Evolutionary conservation across 2,888 invertebrate species (phyloP), one percentile per base, ranked within the genome.

Genomic region (Epsilonema sp.): DNA sequence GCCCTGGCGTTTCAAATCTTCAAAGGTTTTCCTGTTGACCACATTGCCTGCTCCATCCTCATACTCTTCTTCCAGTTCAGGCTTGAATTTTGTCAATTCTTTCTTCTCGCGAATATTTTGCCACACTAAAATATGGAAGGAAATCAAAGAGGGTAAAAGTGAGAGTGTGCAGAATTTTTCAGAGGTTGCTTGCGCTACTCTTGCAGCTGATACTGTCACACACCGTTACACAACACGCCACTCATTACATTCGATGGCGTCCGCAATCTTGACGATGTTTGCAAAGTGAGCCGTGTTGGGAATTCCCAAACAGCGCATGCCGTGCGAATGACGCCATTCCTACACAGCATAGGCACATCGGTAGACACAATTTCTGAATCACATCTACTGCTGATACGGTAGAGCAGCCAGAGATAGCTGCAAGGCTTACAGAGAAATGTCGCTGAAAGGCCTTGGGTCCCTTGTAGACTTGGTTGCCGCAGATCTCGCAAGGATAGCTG

Each of bases 241-340:
- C 21, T n/a, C 16, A 8, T 76, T 71, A 82, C 82, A 70, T 37
- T 87, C 85, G 43, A 94, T 74, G 0, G 94, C 94, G 67, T 94
- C 94, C 67, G 92, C 92, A 58, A 94, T 94, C 65, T 89, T 86
- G 1, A 94, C 97, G 36, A 99, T 94, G 67, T 97, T 99, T 1
- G 97, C 94, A 71, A 99, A 99, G 71, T 99, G 97, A 1, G 97
- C 94, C 0, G 97, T 99, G 67, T 99, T 99, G 0, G 97, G 97
- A 56, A 99, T 97, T 4, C 94, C 94, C 19, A 99, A 74, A 65
- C 97, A 99, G 22, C 92, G 74, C 94, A 97, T 97, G 31, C 94
- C 94, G 58, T 77, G 75, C 26, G 78, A 77, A 63, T 78, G 78
- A 46, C 78, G 65, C 76, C 77, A 78, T 64, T 78, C 77, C 72